A percentile compares a stretch with the other conserved stretches of the same genome.
Conservation (phyloP, 2,797 vertebrate genomes). For the Mareca penelope region DNA sequence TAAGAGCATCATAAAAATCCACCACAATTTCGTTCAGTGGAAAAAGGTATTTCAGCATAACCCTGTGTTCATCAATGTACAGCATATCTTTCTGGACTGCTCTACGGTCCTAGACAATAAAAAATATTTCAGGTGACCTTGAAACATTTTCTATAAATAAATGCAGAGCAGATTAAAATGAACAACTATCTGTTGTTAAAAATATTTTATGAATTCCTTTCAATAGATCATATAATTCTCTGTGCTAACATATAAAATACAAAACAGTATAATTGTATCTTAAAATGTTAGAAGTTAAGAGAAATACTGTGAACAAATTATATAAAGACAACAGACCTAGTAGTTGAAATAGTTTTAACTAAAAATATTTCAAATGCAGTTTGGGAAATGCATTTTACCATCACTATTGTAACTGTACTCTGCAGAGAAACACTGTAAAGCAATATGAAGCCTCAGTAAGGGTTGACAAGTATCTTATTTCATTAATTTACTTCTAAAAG, state of each 20-base stretch:
- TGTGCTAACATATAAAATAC: background rate
- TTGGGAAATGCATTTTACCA: background rate
- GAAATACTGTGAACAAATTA: background rate
- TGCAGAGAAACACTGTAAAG: background rate
- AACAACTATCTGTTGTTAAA: background rate
- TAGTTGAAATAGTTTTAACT: background rate
- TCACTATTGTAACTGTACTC: background rate
- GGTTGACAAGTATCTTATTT: background rate
- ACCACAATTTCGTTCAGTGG: slow-evolving; percentile 96
- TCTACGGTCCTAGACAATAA: slow-evolving; percentile 83
- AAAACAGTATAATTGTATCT: background rate
- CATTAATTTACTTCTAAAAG: background rate
- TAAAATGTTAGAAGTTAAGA: background rate
- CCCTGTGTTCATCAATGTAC: slow-evolving; percentile 91
- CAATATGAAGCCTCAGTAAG: background rate
- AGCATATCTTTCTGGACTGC: slow-evolving; percentile 91
- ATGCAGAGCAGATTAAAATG: background rate
- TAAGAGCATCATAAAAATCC: slow-evolving; percentile 96
- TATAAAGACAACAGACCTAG: background rate
- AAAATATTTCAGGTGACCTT: background rate
- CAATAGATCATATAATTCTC: background rate
- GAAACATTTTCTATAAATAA: background rate
- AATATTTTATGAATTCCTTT: background rate
- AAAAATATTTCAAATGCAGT: background rate
- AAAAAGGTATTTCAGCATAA: slow-evolving; percentile 94